Evolutionary conservation across 2,797 vertebrate species (phyloP).

Genomic region (Ctenochaetus hawaiiensis): DNA sequence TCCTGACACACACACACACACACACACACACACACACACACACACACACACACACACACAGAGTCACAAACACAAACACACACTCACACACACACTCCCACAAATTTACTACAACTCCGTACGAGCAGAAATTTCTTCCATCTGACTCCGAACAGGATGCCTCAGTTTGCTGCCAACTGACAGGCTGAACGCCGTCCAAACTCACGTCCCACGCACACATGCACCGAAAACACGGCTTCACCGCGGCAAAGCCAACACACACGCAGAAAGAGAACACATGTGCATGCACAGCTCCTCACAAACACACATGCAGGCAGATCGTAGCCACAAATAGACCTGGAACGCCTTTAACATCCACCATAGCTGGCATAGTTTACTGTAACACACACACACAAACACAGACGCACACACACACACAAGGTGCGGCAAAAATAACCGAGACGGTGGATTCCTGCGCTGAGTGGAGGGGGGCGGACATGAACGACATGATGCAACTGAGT

Average conservation of each 20-base stretch:
- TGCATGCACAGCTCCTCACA: slow-evolving; percentile 80
- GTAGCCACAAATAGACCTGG: slow-evolving; percentile 92
- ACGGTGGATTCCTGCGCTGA: slow-evolving; percentile 85
- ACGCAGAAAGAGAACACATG: slow-evolving; percentile 40
- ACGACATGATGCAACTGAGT: slow-evolving; percentile 84
- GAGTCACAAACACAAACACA: neutral
- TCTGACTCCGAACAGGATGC: slow-evolving; percentile 78
- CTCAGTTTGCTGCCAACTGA: slow-evolving; percentile 87
- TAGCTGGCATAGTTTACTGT: slow-evolving; percentile 88
- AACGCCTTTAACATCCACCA: slow-evolving; percentile 93
- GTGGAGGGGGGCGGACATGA: slow-evolving; percentile 66
- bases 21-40: slow-evolving; percentile 1
- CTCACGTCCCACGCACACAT: slow-evolving; percentile 70
- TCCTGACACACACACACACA: slow-evolving; percentile 23
- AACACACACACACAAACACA: slow-evolving; percentile 19
- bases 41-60: neutral
- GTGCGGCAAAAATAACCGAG: slow-evolving; percentile 91
- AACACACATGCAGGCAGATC: slow-evolving; percentile 89
- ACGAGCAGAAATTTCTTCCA: slow-evolving; percentile 37
- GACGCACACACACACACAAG: neutral
- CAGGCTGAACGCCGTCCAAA: slow-evolving; percentile 86
- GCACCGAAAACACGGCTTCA: slow-evolving; percentile 48
- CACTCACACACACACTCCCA: neutral
- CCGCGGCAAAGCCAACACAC: slow-evolving; percentile 57
- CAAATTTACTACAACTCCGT: slow-evolving; percentile 63